Base-by-base conservation (phyloP, 2,888 invertebrate genomes). In the Serrognathus titanus region DNA sequence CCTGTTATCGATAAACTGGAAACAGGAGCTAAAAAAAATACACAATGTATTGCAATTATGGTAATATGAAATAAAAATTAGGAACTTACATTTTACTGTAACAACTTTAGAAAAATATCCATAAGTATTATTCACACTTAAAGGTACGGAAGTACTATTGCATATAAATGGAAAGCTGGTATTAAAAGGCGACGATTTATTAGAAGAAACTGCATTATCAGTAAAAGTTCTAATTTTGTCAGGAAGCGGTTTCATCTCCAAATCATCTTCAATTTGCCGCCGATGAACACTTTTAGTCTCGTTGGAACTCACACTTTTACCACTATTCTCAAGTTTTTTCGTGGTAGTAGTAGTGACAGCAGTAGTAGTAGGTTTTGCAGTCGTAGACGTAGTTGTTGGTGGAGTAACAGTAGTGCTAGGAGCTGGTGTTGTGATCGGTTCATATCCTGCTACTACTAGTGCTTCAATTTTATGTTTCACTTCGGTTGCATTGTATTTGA, bases 71-170 rank as follows among this genome's bases (percentile, higher is more conserved):
- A 31, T 6, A 46, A 10, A 50, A 39, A n/a, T n/a, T n/a, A n/a
- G 40, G 3, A 20, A 68, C 73, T 79, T 72, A 92, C 92, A 86
- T 83, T 87, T 86, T 0, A 87, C 84, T 49, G 81, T 78, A 51
- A 93, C 72, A 50, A 81, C 81, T 56, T 81, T 82, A 39, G 81
- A 79, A 71, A 90, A 93, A 70, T 87, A 86, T 7, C 93, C 93
- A 71, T 88, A 89, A 1, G 85, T 84, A 66, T 87, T 87, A 24
- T 83, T 83, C 2, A 83, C 78, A 70, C 88, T 86, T 39, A 83
- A 80, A 0, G 86, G 82, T 16, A 90, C 79, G n/a, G 81, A 75
- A 7, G 84, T 81, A 51, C 81, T 81, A 66, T 85, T 85, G 68
- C 87, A 87, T 43, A 83, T 71, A 63, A 77, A 80, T 4, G 83